phyloP scores from a whole-genome alignment of 1,140 invertebrate species.

The Apis florea region DNA sequence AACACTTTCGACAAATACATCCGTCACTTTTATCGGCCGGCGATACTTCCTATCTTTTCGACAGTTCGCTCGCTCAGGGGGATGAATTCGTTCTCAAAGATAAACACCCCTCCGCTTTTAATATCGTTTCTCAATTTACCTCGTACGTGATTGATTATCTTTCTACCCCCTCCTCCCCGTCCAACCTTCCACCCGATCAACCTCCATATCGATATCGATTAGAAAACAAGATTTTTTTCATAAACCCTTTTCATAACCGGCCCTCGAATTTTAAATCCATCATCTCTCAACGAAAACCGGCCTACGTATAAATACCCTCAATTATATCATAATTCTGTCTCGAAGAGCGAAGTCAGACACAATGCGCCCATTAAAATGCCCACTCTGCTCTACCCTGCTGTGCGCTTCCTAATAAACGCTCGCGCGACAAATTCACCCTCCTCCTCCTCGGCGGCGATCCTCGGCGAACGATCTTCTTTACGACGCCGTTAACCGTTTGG shows the following conservation, averaged over 20 bases:
- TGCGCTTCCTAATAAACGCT: background rate
- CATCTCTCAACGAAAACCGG: background rate
- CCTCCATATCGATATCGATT: background rate
- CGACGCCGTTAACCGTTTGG: conserved; percentile 23
- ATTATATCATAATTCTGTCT: conserved; percentile 5
- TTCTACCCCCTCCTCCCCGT: background rate
- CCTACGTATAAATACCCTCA: conserved; percentile 18
- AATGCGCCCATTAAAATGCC: conserved; percentile 12
- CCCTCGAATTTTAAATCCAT: background rate
- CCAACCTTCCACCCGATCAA: background rate
- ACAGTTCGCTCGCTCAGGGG: background rate
- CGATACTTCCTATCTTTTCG: background rate
- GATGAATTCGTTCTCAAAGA: background rate
- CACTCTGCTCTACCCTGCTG: background rate
- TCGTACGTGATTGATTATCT: conserved; percentile 1
- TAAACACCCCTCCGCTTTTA: background rate
- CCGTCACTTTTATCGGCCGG: background rate
- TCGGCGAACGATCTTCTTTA: conserved; percentile 37
- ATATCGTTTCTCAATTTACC: background rate
- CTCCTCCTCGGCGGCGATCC: background rate
- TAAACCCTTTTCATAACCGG: background rate
- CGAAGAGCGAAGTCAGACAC: background rate
- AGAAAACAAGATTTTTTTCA: background rate
- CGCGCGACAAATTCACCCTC: conserved; percentile 21
- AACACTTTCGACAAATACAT: background rate